These are phyloP conservation scores for Heliangelus exortis DNA, from an alignment of 2,797 vertebrate species.

Conservation along the genomic window DNA sequence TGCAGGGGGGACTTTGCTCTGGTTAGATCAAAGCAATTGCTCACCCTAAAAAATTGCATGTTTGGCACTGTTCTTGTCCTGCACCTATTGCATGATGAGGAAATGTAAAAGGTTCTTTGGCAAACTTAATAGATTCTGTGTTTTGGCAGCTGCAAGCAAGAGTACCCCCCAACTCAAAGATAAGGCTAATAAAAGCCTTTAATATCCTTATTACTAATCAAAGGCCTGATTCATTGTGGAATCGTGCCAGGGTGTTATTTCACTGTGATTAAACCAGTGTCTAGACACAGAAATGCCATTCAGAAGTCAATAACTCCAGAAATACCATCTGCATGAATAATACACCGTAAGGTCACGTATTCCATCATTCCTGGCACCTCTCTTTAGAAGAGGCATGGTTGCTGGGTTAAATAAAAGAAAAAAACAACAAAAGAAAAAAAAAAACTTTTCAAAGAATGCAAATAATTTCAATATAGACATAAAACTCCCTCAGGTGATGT, in stretches of 20 bases:
- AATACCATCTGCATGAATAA: constrained; percentile 46
- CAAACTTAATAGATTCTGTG: not conserved
- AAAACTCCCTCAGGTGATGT: not conserved
- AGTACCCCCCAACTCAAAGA: constrained; percentile 35
- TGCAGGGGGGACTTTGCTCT: not conserved
- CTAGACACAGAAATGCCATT: constrained; percentile 53
- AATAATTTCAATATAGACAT: not conserved
- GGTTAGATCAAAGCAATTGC: not conserved
- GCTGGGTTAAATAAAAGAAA: not conserved
- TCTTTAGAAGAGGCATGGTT: not conserved
- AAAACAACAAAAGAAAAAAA: too few relatives aligned
- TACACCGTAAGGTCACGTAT: not conserved
- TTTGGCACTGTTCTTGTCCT: not conserved
- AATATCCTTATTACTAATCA: constrained; percentile 73
- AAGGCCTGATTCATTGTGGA: constrained; percentile 61
- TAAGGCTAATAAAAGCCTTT: constrained; percentile 77
- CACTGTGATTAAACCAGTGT: constrained; percentile 49
- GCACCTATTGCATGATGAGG: not conserved
- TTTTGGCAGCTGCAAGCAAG: constrained; percentile 1
- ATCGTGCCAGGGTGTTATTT: constrained; percentile 34
- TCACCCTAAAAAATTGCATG: fast-evolving
- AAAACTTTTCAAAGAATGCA: not conserved
- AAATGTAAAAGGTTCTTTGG: not conserved
- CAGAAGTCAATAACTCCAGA: constrained; percentile 45
- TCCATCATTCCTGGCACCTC: not conserved